phyloP scores from a whole-genome alignment of 2,797 vertebrate genomes.

The Buphagus erythrorhynchus region DNA sequence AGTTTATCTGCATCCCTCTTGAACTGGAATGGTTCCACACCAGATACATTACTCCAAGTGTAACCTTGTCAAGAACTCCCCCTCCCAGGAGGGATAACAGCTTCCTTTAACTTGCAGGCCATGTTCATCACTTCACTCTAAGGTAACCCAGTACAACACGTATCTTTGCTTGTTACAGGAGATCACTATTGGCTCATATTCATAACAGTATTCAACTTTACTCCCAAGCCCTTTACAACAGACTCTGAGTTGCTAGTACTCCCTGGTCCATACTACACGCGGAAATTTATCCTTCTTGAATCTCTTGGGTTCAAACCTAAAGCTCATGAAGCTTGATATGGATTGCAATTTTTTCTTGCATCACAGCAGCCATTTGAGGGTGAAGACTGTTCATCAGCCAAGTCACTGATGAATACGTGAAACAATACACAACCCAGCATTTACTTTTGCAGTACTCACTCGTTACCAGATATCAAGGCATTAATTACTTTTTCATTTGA shows the following conservation, averaged over 20 bases:
- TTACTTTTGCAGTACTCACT: background rate
- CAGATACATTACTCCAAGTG: background rate
- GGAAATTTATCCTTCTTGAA: background rate
- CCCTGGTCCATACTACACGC: fast-evolving
- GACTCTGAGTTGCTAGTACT: too few species aligned
- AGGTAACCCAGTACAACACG: background rate
- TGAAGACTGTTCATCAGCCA: background rate
- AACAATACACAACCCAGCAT: background rate
- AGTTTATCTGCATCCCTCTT: background rate
- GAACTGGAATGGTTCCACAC: background rate
- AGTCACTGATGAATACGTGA: background rate
- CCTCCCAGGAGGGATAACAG: background rate
- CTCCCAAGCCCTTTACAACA: background rate
- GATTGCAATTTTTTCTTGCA: background rate
- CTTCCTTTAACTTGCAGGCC: background rate
- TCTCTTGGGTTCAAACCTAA: background rate
- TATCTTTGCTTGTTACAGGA: background rate
- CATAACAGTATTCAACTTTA: background rate
- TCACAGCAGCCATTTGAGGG: background rate
- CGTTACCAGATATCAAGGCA: background rate
- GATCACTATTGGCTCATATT: background rate
- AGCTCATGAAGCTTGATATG: background rate
- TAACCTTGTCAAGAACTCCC: background rate
- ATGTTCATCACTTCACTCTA: fast-evolving
- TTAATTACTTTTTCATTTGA: background rate